phyloP scores from a whole-genome alignment of 2,797 vertebrate genomes.

The Ibycter americanus region DNA sequence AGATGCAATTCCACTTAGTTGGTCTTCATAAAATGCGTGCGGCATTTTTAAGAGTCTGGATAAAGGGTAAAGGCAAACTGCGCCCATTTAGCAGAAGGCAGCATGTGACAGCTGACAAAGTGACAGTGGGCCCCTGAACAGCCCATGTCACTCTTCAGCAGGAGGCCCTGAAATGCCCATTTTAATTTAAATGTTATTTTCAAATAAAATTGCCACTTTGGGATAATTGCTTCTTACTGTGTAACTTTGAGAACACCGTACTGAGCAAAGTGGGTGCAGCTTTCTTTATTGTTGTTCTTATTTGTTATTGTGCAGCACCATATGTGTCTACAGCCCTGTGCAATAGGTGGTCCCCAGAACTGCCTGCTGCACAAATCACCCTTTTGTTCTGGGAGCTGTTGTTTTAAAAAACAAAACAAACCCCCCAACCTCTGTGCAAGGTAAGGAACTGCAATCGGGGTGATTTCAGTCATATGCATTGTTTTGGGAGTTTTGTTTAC shows the following conservation, averaged over 20 bases:
- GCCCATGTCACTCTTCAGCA: conserved; percentile 65
- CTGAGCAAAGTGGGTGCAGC: conserved; percentile 68
- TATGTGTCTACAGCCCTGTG: conserved; percentile 54
- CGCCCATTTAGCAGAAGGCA: conserved; percentile 67
- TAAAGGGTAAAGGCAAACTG: conserved; percentile 70
- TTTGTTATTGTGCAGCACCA: conserved; percentile 65
- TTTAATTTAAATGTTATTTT: conserved; percentile 74
- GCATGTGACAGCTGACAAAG: conserved; percentile 71
- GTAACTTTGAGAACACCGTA: conserved; percentile 64
- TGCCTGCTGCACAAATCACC: conserved; percentile 55
- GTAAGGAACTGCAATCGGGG: background rate
- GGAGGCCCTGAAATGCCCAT: conserved; percentile 70
- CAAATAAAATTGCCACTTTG: conserved; percentile 73
- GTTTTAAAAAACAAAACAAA: conserved; percentile 44
- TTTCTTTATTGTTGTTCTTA: conserved; percentile 60
- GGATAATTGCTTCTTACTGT: conserved; percentile 68
- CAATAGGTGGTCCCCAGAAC: conserved; percentile 61
- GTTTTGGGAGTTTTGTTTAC: background rate
- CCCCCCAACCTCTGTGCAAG: background rate
- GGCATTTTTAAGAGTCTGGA: conserved; percentile 61
- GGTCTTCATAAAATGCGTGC: conserved; percentile 60
- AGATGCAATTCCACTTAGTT: conserved; percentile 55
- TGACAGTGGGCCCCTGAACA: conserved; percentile 71
- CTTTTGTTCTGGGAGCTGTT: conserved; percentile 46
- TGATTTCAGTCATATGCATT: background rate